Conservation (phyloP, 2,888 invertebrate genomes). For the Leptinotarsa rubiginosa region DNA sequence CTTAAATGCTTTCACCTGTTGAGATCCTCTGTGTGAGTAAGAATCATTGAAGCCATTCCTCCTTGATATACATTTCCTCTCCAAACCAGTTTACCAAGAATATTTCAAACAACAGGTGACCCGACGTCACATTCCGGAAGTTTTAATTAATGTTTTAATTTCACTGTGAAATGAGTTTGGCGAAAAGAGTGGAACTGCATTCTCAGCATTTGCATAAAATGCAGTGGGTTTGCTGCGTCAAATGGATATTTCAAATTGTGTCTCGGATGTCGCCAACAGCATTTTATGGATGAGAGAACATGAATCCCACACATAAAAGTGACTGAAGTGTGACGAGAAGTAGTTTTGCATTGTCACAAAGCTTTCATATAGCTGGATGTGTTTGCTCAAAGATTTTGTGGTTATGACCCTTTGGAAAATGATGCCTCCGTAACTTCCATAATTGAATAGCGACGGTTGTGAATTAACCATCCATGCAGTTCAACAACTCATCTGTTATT, state of each 20-base stretch:
- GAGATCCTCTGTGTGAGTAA: too few species aligned
- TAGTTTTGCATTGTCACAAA: not conserved
- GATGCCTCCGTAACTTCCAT: not conserved
- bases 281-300: constrained; percentile 11
- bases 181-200: constrained; percentile 14
- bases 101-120: constrained; percentile 11
- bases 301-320: constrained; percentile 3
- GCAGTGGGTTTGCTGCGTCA: constrained; percentile 15
- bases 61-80: not conserved
- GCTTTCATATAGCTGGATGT: not conserved
- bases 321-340: not conserved
- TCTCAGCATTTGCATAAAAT: constrained; percentile 18
- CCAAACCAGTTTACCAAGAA: not conserved
- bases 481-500: too few species aligned
- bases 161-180: constrained; percentile 4
- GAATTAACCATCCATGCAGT: too few species aligned
- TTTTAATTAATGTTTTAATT: constrained; percentile 17
- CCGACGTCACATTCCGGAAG: constrained; percentile 1
- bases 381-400: not conserved
- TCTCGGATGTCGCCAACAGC: constrained; percentile 10
- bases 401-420: not conserved
- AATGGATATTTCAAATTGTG: constrained; percentile 15
- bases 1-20: too few species aligned
- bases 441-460: not conserved
- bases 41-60: too few species aligned